Evolutionary conservation across 1,140 invertebrate species (phyloP).

Genomic region (Pentalonia nigronervosa): DNA sequence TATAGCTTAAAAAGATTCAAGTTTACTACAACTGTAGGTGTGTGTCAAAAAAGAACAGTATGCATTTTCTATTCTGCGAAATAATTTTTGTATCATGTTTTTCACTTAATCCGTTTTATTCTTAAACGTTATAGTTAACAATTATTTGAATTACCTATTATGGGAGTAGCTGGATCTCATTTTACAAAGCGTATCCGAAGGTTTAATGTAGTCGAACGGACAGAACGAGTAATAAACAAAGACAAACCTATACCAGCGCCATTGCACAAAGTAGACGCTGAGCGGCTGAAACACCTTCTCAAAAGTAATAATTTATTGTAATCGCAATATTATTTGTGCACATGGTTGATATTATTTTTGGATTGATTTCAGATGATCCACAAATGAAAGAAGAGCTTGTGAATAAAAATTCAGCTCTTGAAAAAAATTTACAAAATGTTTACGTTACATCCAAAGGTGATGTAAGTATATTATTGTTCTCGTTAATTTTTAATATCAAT

Average conservation of each 20-base stretch:
- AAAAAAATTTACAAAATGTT: conserved; percentile 36
- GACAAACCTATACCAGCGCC: conserved; percentile 38
- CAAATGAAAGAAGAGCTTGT: conserved; percentile 1
- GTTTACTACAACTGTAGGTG: not conserved
- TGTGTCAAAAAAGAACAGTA: not conserved
- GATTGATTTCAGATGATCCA: conserved; percentile 34
- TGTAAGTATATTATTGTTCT: conserved; percentile 6
- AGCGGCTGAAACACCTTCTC: not conserved
- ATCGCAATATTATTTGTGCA: not conserved
- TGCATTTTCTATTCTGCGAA: not conserved
- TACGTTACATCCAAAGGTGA: conserved; percentile 39
- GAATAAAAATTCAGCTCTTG: conserved; percentile 38
- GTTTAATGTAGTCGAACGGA: conserved; percentile 26
- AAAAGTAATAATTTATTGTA: not conserved
- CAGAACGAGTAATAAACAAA: conserved; percentile 41
- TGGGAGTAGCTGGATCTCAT: conserved; percentile 42
- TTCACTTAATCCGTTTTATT: not conserved
- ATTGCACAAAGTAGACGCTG: conserved; percentile 34
- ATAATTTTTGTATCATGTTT: not conserved
- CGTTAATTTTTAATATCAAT: not conserved
- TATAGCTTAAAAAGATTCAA: not conserved
- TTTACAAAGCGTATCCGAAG: not conserved
- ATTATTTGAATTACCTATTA: conserved; percentile 5
- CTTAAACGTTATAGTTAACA: not conserved
- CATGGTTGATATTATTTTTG: not conserved